phyloP scores from a whole-genome alignment of 2,113 vertebrate species.

The Syngnathus scovelli region DNA sequence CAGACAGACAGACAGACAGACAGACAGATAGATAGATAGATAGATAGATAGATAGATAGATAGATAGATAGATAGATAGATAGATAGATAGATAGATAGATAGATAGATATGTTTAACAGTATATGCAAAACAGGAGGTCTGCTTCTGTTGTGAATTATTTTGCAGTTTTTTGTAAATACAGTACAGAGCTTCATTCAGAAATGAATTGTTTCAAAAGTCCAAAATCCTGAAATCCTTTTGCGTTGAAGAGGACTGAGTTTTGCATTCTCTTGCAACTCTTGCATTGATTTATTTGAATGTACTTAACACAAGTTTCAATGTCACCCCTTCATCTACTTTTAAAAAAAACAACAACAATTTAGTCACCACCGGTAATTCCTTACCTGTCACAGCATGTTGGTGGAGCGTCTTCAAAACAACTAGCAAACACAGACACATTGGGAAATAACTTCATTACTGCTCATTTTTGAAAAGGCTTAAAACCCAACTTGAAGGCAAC shows the following conservation, averaged over 20 bases:
- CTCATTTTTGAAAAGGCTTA: conserved; percentile 18
- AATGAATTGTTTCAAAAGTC: background rate
- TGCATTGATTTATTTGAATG: conserved; percentile 12
- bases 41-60: no score
- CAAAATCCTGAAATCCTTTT: conserved; percentile 8
- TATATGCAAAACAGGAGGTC: no score
- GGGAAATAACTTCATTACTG: conserved; percentile 45
- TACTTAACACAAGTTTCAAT: conserved; percentile 9
- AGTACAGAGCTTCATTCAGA: background rate
- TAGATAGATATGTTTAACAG: no score
- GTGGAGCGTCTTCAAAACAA: conserved; percentile 60
- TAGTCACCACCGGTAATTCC: conserved; percentile 58
- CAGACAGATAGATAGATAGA: background rate
- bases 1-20: no score
- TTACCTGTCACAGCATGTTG: conserved; percentile 64
- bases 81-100: no score
- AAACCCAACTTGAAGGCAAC: background rate
- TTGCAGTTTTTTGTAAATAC: background rate
- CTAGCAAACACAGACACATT: conserved; percentile 57
- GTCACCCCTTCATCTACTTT: background rate
- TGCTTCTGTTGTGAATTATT: background rate
- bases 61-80: no score
- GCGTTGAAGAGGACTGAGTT: conserved; percentile 14
- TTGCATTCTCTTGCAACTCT: background rate
- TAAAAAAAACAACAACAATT: conserved; percentile 14